These are phyloP conservation scores for Copsychus sechellarum DNA, from an alignment of 2,113 vertebrate genomes.

Conservation along the genomic window DNA sequence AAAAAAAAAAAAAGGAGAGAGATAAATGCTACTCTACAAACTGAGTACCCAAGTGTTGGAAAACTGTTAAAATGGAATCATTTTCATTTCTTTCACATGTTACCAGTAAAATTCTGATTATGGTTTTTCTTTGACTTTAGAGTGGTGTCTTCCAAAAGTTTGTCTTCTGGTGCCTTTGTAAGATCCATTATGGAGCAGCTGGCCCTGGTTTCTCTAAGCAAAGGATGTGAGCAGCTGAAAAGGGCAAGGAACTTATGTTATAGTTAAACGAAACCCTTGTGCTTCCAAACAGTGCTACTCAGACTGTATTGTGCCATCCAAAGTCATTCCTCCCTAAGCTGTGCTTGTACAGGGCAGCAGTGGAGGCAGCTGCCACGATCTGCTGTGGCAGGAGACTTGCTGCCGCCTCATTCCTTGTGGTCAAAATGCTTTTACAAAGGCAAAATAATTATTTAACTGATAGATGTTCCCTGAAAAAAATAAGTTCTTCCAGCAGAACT, in stretches of 20 bases:
- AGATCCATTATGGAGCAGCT: not conserved
- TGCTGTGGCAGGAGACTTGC: not conserved
- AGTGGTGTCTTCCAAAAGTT: not conserved
- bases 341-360: not conserved
- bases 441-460: not conserved
- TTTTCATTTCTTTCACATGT: not conserved
- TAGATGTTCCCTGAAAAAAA: not conserved
- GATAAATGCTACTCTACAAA: not conserved
- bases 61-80: not conserved
- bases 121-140: not conserved
- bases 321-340: not conserved
- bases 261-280: not conserved
- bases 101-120: not conserved
- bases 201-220: not conserved
- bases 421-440: not conserved
- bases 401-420: not conserved
- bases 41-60: not conserved
- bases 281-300: not conserved
- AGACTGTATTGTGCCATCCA: not conserved
- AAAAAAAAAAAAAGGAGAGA: not conserved
- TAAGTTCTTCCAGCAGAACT: not conserved
- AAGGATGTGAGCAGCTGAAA: not conserved
- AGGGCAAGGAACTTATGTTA: not conserved
- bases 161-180: not conserved
- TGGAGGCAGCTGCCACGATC: not conserved